Conservation (phyloP, 2,797 vertebrate species). For the Liparis tanakae region DNA sequence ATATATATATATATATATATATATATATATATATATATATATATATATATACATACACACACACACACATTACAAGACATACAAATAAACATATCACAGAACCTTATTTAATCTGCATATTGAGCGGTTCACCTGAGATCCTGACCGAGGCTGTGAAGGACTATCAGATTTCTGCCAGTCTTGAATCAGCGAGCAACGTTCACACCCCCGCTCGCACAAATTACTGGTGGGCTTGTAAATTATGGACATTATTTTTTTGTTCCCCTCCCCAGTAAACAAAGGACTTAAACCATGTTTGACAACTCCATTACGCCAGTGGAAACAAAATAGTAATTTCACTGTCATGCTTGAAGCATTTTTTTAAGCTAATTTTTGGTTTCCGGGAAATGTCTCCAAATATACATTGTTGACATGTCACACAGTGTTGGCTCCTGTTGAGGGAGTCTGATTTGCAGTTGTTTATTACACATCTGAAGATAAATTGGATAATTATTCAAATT, state of each 20-base stretch:
- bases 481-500: conserved; percentile 68
- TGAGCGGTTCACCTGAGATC: background rate
- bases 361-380: conserved; percentile 54
- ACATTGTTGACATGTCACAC: conserved; percentile 37
- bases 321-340: conserved; percentile 63
- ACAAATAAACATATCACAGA: background rate
- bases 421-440: conserved; percentile 44
- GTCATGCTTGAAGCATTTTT: conserved; percentile 58
- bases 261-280: conserved; percentile 18
- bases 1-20: too few relatives aligned
- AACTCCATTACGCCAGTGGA: conserved; percentile 59
- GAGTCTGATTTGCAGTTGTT: conserved; percentile 57
- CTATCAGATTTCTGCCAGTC: conserved; percentile 31
- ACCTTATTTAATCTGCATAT: background rate
- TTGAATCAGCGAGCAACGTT: conserved; percentile 13
- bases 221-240: conserved; percentile 55
- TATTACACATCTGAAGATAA: conserved; percentile 57
- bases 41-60: too few relatives aligned
- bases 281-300: conserved; percentile 66
- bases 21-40: too few relatives aligned
- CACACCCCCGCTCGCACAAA: conserved; percentile 43
- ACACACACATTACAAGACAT: background rate
- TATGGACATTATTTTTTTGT: conserved; percentile 26
- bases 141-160: background rate
- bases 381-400: conserved; percentile 50